Evolutionary conservation across 2,888 invertebrate species (phyloP).

Genomic region (Drosophila mayaguana): DNA sequence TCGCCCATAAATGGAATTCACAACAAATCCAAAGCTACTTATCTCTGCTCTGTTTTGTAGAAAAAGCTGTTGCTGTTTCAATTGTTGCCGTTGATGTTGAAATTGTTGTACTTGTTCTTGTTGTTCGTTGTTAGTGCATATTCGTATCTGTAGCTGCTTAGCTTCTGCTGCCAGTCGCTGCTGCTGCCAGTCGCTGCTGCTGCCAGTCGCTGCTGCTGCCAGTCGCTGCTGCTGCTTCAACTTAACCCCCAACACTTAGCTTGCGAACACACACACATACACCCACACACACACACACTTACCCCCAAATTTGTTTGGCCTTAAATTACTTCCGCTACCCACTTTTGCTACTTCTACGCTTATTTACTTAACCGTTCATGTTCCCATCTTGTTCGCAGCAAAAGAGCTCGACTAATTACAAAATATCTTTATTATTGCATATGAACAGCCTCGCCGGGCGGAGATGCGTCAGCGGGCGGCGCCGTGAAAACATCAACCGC

Average conservation of each 20-base stretch:
- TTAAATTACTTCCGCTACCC: slow-evolving; percentile 13
- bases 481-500: slow-evolving; percentile 87
- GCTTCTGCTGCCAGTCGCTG: slow-evolving; percentile 27
- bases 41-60: slow-evolving; percentile 33
- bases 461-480: slow-evolving; percentile 65
- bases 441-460: slow-evolving; percentile 74
- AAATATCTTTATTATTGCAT: slow-evolving; percentile 9
- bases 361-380: slow-evolving; percentile 41
- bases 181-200: slow-evolving; percentile 26
- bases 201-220: slow-evolving; percentile 16
- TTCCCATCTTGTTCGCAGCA: slow-evolving; percentile 1
- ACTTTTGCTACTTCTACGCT: slow-evolving; percentile 27
- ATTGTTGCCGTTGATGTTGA: slow-evolving; percentile 6
- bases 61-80: slow-evolving; percentile 26
- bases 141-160: slow-evolving; percentile 32
- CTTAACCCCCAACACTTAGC: slow-evolving; percentile 24
- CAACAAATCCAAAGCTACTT: slow-evolving; percentile 21
- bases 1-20: slow-evolving; percentile 20
- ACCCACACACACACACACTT: slow-evolving; percentile 4
- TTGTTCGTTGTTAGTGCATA: slow-evolving; percentile 43
- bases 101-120: slow-evolving; percentile 22
- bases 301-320: slow-evolving; percentile 15
- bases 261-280: slow-evolving; percentile 5
- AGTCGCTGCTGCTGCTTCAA: slow-evolving; percentile 36
- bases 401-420: slow-evolving; percentile 10